Evolutionary conservation across 2,797 vertebrate genomes (phyloP).

Genomic region (Agapornis canus): DNA sequence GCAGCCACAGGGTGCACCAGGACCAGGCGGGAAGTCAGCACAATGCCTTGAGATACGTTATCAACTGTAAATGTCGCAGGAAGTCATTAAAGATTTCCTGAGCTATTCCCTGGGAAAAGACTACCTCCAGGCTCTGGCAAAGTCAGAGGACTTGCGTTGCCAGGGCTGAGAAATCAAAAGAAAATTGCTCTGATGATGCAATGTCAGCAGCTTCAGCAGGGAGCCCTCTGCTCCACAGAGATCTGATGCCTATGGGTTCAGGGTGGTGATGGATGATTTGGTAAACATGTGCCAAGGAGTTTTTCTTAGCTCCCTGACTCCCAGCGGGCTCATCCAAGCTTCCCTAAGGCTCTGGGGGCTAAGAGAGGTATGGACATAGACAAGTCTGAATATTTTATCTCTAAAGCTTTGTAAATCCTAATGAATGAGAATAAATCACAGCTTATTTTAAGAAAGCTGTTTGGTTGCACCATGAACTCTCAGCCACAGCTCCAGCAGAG

Average conservation of each 20-base stretch:
- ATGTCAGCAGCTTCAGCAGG: neutral
- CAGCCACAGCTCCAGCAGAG: neutral
- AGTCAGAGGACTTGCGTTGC: neutral
- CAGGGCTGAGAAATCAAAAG: constrained; percentile 6
- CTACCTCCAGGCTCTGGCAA: neutral
- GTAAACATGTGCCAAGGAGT: neutral
- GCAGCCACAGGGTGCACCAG: neutral
- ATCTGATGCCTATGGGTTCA: accelerated
- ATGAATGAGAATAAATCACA: neutral
- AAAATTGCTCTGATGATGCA: neutral
- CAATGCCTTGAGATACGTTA: neutral
- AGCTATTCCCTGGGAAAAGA: constrained; percentile 24
- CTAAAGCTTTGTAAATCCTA: neutral
- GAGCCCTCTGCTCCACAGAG: neutral
- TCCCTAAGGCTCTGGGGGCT: neutral
- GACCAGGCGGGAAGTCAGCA: neutral
- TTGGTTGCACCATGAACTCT: neutral
- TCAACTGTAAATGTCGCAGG: constrained; percentile 12
- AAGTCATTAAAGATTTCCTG: constrained; percentile 58
- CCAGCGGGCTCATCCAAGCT: neutral
- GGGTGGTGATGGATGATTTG: neutral
- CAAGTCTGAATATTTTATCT: neutral
- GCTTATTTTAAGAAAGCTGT: neutral
- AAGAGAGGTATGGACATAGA: accelerated
- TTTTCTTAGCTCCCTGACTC: neutral